Evolutionary conservation across 2,888 invertebrate genomes (phyloP).

Genomic region (Ptilodon capucinus): DNA sequence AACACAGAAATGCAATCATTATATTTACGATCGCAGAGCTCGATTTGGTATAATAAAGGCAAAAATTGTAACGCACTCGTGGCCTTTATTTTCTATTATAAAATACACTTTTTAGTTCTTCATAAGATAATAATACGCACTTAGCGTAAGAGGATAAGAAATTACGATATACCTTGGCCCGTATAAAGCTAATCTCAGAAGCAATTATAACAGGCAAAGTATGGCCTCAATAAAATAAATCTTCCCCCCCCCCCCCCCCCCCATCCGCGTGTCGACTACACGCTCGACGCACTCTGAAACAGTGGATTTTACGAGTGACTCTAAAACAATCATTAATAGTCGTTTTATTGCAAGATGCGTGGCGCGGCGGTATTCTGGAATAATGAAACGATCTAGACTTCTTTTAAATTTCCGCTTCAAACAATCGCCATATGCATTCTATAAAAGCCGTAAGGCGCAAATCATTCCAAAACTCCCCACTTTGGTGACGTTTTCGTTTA

Average conservation of each 20-base stretch:
- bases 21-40: no score
- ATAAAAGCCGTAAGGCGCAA: no score
- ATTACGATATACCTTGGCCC: neutral
- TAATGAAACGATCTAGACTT: neutral
- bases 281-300: constrained; percentile 19
- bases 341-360: constrained; percentile 38
- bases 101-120: no score
- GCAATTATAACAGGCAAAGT: neutral
- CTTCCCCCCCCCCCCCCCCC: neutral
- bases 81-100: no score
- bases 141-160: neutral
- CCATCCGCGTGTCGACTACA: constrained; percentile 13
- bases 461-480: no score
- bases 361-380: constrained; percentile 13
- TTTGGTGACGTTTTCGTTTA: no score
- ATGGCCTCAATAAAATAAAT: constrained; percentile 8
- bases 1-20: no score
- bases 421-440: no score
- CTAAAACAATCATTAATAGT: constrained; percentile 55
- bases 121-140: no score
- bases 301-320: constrained; percentile 46
- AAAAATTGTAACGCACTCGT: no score
- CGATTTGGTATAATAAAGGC: no score
- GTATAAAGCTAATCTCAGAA: neutral
- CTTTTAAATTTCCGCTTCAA: neutral